Evolutionary conservation across 2,888 invertebrate species (phyloP), one percentile per base, ranked within the genome.

Genomic region (Zele albiditarsus): DNA sequence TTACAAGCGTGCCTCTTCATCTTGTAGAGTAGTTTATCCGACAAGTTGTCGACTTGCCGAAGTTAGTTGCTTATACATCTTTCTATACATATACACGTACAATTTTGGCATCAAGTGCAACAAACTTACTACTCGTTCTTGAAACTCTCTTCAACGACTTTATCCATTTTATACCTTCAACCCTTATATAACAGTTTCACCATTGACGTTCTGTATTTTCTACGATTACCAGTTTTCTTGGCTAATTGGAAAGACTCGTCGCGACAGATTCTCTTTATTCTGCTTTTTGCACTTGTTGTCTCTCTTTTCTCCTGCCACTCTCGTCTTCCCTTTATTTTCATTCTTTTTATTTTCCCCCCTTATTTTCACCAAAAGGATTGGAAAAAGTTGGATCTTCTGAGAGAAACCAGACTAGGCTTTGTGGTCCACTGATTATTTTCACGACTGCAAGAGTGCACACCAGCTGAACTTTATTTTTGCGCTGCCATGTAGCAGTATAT

Each of bases 191-290:
- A 53, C 20, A 53, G 53, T 53, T 53, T 53, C 53, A 20, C 3
- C 20, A 53, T 53, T 53, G 20, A 5, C 72, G 71, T 66, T 72
- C 76, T 77, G 77, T 80, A 79, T 80, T 80, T 66, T 76, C 73
- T 74, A 38, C 78, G 80, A 77, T 81, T 80, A 80, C 79, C 74
- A 77, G 74, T 62, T 67, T 71, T 79, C 74, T 74, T 38, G 68
- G 80, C 82, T 84, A 83, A 84, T 84, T 83, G 82, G 80, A 84
- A 83, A 82, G 80, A 82, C 82, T 83, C 80, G 82, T 82, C 78
- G 68, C 78, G 80, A 80, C 78, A 77, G 80, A 79, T 79, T 79
- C 69, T 25, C 53, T 23, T 46, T 46, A 57, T 28, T n/a, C 38
- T 27, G 28, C 3, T 46, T 38, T 28, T 25, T 28, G 63, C 46